Evolutionary conservation across 2,113 vertebrate species (phyloP), one percentile per base, ranked within the genome.

Genomic region (Hyperoodon ampullatus): DNA sequence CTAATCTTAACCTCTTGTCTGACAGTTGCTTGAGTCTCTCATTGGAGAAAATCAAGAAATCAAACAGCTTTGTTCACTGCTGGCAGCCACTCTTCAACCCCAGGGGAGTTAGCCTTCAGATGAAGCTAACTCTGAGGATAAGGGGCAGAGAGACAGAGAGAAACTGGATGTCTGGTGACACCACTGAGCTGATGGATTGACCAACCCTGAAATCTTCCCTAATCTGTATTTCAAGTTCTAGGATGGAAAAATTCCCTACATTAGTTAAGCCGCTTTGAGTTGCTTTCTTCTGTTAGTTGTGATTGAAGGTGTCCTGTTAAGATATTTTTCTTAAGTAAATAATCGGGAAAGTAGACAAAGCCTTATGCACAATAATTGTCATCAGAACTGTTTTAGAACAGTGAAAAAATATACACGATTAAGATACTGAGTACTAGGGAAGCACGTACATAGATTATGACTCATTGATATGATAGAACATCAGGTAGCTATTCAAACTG

Each of bases 291-390:
- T 81, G 23, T 63, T 93, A 61, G 80, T 8, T 95, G 42, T 35
- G 61, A 50, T 24, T 74, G 55, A 96, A 80, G 28, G 24, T 21
- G 6, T 88, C 11, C 18, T 61, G 16, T 91, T 91, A 71, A 71
- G 70, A 65, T 82, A 50, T 70, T 60, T 50, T 72, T 95, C 70
- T 55, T 84, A 68, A 88, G 94, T 95, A 70, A 80, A 90, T 87
- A 80, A 85, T 65, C 15, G 60, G 3, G 30, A 77, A 82, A 58
- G 26, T 83, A 84, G 35, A 72, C 70, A 81, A 86, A 63, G 23
- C 78, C 28, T 88, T 78, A 65, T 78, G 55, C 1, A 47, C 18
- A 74, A 12, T 91, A 35, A 93, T 47, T 82, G 4, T 88, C 80
- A 83, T 60, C 42, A 82, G 50, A 86, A 93, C 75, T 96, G n/a